These are phyloP conservation scores for Atta cephalotes DNA, from an alignment of 1,140 invertebrate genomes.

Conservation along the genomic window DNA sequence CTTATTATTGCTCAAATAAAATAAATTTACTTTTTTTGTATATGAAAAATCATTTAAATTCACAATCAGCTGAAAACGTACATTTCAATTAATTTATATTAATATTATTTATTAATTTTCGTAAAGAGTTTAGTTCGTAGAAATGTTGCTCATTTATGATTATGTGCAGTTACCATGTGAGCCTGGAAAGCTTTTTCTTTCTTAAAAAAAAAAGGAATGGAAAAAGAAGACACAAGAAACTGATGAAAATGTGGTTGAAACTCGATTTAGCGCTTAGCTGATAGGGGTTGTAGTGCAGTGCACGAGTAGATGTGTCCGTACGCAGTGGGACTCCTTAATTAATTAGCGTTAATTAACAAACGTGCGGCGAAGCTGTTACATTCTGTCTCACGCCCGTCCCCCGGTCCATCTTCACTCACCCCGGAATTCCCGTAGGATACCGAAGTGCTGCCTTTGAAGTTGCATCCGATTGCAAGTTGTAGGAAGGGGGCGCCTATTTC, in stretches of 20 bases:
- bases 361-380: constrained; percentile 77
- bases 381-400: constrained; percentile 11
- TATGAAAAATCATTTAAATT: background rate
- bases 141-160: background rate
- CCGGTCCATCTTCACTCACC: constrained; percentile 12
- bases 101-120: background rate
- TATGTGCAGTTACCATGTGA: background rate
- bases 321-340: constrained; percentile 82
- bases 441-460: constrained; percentile 32
- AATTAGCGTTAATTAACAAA: constrained; percentile 85
- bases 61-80: background rate
- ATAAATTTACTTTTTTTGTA: background rate
- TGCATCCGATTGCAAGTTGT: constrained; percentile 38
- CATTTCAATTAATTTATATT: background rate
- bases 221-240: background rate
- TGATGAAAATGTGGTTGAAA: constrained; percentile 15
- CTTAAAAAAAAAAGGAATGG: background rate
- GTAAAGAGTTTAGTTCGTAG: background rate
- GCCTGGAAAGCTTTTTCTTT: background rate
- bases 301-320: constrained; percentile 65
- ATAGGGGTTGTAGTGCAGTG: constrained; percentile 51
- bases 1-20: background rate
- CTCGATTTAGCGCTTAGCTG: constrained; percentile 33
- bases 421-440: constrained; percentile 57
- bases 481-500: background rate